A percentile compares a stretch with the other conserved stretches of the same genome.
phyloP scores from a whole-genome alignment of 2,113 vertebrate species.

The Falco punctatus region DNA sequence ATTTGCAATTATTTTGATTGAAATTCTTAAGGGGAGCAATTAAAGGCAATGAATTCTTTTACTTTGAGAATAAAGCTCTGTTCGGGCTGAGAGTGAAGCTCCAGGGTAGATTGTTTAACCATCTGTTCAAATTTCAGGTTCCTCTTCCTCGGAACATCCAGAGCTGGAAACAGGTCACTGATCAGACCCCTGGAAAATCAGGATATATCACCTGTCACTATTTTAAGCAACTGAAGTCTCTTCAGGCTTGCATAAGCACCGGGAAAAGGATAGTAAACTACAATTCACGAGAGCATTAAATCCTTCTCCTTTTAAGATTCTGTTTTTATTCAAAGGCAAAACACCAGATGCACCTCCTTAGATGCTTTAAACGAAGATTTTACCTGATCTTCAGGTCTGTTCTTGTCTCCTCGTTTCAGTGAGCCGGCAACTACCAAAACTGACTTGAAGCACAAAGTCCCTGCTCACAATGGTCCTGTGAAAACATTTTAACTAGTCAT shows the following conservation, averaged over 20 bases:
- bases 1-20: conserved; percentile 22
- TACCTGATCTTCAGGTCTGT: conserved; percentile 82
- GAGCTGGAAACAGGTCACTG: conserved; percentile 84
- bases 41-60: conserved; percentile 34
- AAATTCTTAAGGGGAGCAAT: background rate
- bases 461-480: conserved; percentile 83
- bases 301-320: background rate
- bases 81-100: conserved; percentile 85
- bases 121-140: conserved; percentile 81
- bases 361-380: background rate
- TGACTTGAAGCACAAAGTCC: conserved; percentile 81
- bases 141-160: conserved; percentile 80
- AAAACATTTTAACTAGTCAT: background rate
- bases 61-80: conserved; percentile 89
- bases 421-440: conserved; percentile 81
- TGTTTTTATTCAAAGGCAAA: background rate
- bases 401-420: conserved; percentile 78
- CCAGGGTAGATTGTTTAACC: conserved; percentile 79
- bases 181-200: conserved; percentile 82
- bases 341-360: background rate
- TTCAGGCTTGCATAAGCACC: conserved; percentile 83
- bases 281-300: background rate
- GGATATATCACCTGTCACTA: conserved; percentile 85
- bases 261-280: conserved; percentile 38
- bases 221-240: conserved; percentile 89